These are phyloP conservation scores for Ophiodon elongatus DNA, from an alignment of 2,113 vertebrate genomes.

Conservation along the genomic window DNA sequence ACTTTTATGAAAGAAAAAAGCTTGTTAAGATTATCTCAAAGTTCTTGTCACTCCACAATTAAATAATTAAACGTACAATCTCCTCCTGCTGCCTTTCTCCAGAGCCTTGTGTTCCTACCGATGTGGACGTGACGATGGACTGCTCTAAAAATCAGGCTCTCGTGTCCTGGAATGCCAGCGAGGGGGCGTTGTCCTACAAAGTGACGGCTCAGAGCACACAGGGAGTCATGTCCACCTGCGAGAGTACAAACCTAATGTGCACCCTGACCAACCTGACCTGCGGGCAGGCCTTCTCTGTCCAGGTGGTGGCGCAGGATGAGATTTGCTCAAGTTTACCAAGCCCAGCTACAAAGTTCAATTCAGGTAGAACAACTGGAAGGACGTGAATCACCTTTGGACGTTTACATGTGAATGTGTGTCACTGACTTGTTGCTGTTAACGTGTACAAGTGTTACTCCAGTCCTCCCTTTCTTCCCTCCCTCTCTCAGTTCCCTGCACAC, in stretches of 20 bases:
- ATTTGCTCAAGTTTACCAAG: conserved; percentile 82
- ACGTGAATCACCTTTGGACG: neutral
- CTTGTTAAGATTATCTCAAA: neutral
- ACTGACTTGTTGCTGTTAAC: neutral
- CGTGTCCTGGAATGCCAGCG: conserved; percentile 79
- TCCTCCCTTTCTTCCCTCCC: neutral
- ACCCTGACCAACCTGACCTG: conserved; percentile 76
- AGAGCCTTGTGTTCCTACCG: conserved; percentile 83
- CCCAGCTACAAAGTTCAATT: conserved; percentile 49
- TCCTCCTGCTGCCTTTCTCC: conserved; percentile 1
- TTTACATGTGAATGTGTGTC: neutral
- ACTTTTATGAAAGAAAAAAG: neutral
- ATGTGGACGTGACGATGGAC: conserved; percentile 67
- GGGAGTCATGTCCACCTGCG: conserved; percentile 54
- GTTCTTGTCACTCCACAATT: neutral
- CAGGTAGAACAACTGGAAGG: conserved; percentile 74
- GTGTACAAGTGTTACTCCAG: neutral
- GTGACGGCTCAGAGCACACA: conserved; percentile 55
- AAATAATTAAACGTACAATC: neutral
- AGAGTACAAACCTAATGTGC: conserved; percentile 55
- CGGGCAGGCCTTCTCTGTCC: conserved; percentile 74
- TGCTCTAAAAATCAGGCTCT: conserved; percentile 74
- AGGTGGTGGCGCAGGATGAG: conserved; percentile 75
- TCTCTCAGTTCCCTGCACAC: conserved; percentile 80
- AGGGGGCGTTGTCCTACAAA: conserved; percentile 74